Evolutionary conservation across 2,888 invertebrate genomes (phyloP).

Genomic region (Lepidocyrtoides sp.): DNA sequence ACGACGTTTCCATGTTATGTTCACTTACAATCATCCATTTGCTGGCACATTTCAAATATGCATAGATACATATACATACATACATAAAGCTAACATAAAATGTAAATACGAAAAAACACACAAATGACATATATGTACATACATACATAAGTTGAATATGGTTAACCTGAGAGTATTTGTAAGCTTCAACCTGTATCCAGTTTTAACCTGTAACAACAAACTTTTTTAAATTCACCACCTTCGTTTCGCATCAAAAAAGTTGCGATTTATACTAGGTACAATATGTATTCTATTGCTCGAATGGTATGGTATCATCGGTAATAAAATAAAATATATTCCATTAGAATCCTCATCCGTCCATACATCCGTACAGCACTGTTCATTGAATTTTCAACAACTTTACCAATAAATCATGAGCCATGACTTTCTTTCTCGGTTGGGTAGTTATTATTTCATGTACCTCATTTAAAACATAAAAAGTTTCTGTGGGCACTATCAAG

Average conservation of each 20-base stretch:
- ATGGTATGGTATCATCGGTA: not conserved
- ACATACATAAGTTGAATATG: no score
- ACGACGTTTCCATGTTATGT: no score
- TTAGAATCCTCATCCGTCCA: not conserved
- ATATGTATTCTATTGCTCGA: not conserved
- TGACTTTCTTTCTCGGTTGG: not conserved
- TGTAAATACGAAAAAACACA: no score
- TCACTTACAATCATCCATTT: no score
- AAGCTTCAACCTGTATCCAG: no score
- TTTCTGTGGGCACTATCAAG: not conserved
- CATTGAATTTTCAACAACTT: slow-evolving; percentile 61
- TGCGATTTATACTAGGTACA: not conserved
- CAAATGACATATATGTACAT: no score
- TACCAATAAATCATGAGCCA: slow-evolving; percentile 66
- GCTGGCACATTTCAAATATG: no score
- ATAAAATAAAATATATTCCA: not conserved
- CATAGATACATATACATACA: no score
- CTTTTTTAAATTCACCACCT: not conserved
- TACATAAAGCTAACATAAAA: no score
- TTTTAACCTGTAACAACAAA: not conserved
- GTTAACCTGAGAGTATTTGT: no score
- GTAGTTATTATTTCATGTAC: not conserved
- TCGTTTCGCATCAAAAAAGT: not conserved
- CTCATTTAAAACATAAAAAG: slow-evolving; percentile 6
- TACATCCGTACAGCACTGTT: slow-evolving; percentile 24